Conservation (phyloP, 2,888 invertebrate species). For the Caenorhabditis sp. region DNA sequence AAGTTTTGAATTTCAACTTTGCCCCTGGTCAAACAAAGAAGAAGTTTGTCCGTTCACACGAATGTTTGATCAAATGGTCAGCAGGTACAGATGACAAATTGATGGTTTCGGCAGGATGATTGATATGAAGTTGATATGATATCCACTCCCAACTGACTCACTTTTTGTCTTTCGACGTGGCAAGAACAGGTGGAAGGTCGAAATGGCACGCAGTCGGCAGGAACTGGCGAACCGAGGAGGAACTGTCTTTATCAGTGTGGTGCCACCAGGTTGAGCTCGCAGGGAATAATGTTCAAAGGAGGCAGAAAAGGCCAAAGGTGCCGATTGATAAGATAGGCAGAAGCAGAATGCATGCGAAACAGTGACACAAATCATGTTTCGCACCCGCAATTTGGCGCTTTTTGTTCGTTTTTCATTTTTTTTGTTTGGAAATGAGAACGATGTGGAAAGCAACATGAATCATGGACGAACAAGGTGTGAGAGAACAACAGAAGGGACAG, state of each 20-base stretch:
- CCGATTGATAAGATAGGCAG: conserved; percentile 5
- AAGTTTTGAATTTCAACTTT: conserved; percentile 3
- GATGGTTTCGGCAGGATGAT: too few relatives aligned
- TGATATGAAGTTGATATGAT: not conserved
- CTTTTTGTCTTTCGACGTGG: not conserved
- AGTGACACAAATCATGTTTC: conserved; percentile 9
- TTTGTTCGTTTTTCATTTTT: not conserved
- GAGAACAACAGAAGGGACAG: not conserved
- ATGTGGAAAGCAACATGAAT: conserved; percentile 6
- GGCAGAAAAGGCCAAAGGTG: not conserved
- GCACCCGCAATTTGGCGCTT: conserved; percentile 6
- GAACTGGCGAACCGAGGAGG: not conserved
- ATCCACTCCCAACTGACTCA: not conserved
- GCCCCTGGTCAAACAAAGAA: too few relatives aligned
- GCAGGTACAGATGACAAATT: too few relatives aligned
- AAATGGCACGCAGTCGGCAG: not conserved
- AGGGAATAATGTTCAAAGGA: conserved; percentile 7
- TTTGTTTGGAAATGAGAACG: not conserved
- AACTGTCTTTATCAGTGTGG: not conserved
- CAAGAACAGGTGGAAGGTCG: not conserved
- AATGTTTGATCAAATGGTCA: too few relatives aligned
- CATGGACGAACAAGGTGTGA: conserved; percentile 16
- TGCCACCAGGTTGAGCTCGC: conserved; percentile 6
- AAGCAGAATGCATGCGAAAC: conserved; percentile 14
- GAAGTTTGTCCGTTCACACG: too few relatives aligned